Percentiles rank a stretch among this genome's conserved stretches.
phyloP scores from a whole-genome alignment of 1,140 invertebrate species.

The Ostrea denselamellosa region DNA sequence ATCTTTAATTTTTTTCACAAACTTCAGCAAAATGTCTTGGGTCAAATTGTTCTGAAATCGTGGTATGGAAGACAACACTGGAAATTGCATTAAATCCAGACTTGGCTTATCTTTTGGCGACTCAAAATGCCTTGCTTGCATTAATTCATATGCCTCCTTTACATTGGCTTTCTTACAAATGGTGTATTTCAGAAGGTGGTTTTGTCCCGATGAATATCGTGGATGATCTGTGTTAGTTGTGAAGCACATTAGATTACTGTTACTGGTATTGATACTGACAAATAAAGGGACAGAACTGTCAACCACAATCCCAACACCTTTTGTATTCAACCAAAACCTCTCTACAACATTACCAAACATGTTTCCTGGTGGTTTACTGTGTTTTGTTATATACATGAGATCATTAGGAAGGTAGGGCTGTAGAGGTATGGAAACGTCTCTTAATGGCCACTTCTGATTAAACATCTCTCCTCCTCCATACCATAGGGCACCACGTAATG shows the following conservation, averaged over 20 bases:
- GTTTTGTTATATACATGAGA: conserved; percentile 55
- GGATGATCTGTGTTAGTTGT: conserved; percentile 58
- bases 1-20: conserved; percentile 85
- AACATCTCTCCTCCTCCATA: conserved; percentile 77
- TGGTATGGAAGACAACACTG: conserved; percentile 95
- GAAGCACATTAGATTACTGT: conserved; percentile 63
- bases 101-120: conserved; percentile 82
- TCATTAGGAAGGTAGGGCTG: conserved; percentile 63
- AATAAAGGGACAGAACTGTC: conserved; percentile 69
- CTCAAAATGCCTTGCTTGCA: conserved; percentile 61
- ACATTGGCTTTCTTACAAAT: conserved; percentile 67
- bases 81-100: conserved; percentile 85
- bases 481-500: conserved; percentile 66
- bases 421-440: conserved; percentile 66
- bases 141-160: conserved; percentile 61
- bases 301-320: conserved; percentile 71
- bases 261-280: conserved; percentile 67
- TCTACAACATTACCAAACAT: conserved; percentile 68
- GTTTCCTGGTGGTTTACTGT: conserved; percentile 23
- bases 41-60: conserved; percentile 85
- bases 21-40: conserved; percentile 83
- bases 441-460: conserved; percentile 79
- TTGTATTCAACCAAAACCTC: conserved; percentile 74
- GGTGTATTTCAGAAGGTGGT: conserved; percentile 64
- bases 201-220: conserved; percentile 45